Percentiles rank a stretch among this genome's conserved stretches.
Conservation (phyloP, 2,888 invertebrate genomes). For the Agrotis exclamationis region DNA sequence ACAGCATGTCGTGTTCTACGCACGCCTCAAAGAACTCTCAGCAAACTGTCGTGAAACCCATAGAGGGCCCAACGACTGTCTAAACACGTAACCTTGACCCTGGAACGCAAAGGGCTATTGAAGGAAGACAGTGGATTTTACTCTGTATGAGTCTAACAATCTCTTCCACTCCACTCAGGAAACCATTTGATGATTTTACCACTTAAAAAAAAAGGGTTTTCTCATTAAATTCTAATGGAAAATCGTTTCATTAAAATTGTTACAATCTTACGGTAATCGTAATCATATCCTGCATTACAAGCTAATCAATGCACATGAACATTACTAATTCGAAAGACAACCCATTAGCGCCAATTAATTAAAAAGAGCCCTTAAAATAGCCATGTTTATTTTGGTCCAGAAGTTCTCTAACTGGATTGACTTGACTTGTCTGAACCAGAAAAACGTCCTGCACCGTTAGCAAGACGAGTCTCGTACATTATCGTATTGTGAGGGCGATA, state of each 20-base stretch:
- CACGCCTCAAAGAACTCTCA: too few relatives aligned
- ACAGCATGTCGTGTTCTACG: too few relatives aligned
- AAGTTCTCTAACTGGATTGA: slow-evolving; percentile 35
- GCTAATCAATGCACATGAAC: neutral
- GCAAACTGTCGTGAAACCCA: too few relatives aligned
- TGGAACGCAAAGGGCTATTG: too few relatives aligned
- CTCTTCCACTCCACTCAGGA: too few relatives aligned
- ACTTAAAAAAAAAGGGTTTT: too few relatives aligned
- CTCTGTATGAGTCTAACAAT: too few relatives aligned
- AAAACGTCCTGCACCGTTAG: slow-evolving; percentile 39
- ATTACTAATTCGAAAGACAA: slow-evolving; percentile 15
- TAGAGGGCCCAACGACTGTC: too few relatives aligned
- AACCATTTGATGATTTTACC: too few relatives aligned
- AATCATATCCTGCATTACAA: slow-evolving; percentile 9
- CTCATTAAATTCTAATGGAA: neutral
- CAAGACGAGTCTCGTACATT: slow-evolving; percentile 34
- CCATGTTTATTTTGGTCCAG: slow-evolving; percentile 53
- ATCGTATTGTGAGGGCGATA: slow-evolving; percentile 30
- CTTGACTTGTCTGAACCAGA: slow-evolving; percentile 39
- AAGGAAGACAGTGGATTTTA: too few relatives aligned
- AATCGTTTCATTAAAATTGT: neutral
- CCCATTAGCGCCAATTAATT: slow-evolving; percentile 18
- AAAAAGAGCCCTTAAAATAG: slow-evolving; percentile 12
- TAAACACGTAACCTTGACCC: too few relatives aligned
- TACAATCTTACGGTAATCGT: neutral